Evolutionary conservation across 2,888 invertebrate species (phyloP), one percentile per base, ranked within the genome.

Genomic region (Perithous albicinctus): DNA sequence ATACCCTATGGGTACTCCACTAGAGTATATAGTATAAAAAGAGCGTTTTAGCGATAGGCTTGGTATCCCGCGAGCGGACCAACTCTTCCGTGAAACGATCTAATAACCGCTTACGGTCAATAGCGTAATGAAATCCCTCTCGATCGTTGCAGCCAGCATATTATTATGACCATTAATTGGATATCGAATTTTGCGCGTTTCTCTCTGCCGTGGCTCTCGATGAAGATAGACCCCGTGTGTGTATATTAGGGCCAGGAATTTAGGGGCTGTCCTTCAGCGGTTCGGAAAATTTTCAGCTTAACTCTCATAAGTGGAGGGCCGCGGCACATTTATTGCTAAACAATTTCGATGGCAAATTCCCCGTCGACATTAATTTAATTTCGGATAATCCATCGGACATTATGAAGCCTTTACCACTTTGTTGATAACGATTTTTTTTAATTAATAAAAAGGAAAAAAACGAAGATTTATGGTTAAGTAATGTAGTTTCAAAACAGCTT

Each of bases 81-180:
- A 67, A 79, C 74, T 75, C 78, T 67, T 69, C 74, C 80, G 79
- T 84, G 59, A 85, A 85, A 84, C 69, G 77, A 80, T 75, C 70
- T 80, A 78, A 85, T 80, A 84, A 76, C 70, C 77, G 77, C 69
- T 78, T 78, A 80, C 76, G 80, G 73, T 84, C 73, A 82, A 82
- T 84, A 80, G 82, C 78, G 35, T 82, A 76, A 82, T 76, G 74
- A 80, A 85, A 79, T 85, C 74, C n/a, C n/a, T 66, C 63, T 23
- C 66, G 64, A 72, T 73, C 56, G 72, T 73, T 74, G 67, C 67
- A 23, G 12, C 43, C 51, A 48, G 61, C 67, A 66, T 46, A 79
- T 81, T 82, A 77, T 78, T 82, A 77, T 74, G 48, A 56, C 48
- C 61, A 72, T 83, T 84, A 80, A 80, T 82, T 80, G 78, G 70